These are phyloP conservation scores for Acanthopagrus latus DNA, from an alignment of 2,797 vertebrate species.

Conservation along the genomic window DNA sequence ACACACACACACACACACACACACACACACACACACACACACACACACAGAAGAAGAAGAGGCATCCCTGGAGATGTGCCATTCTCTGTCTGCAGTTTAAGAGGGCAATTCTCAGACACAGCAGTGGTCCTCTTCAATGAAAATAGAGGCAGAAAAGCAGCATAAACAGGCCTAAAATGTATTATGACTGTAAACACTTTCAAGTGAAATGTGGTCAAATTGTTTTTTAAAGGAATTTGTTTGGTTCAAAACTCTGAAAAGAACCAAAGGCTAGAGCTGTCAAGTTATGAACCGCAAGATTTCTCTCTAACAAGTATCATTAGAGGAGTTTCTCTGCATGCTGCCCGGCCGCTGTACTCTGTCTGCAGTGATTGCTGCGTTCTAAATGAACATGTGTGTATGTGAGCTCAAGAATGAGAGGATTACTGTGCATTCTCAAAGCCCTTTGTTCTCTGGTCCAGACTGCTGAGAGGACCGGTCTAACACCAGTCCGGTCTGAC, in stretches of 20 bases:
- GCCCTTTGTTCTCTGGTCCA: constrained; percentile 63
- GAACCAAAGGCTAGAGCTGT: constrained; percentile 7
- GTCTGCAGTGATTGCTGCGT: constrained; percentile 8
- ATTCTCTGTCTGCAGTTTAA: constrained; percentile 61
- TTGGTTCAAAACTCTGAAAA: constrained; percentile 43
- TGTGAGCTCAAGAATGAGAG: constrained; percentile 43
- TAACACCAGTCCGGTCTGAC: constrained; percentile 54
- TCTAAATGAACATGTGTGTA: constrained; percentile 32
- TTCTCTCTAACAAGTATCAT: background rate
- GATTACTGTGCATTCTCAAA: constrained; percentile 59
- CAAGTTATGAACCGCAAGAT: background rate
- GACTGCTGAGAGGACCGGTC: constrained; percentile 52
- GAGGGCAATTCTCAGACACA: constrained; percentile 71
- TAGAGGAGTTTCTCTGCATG: constrained; percentile 4
- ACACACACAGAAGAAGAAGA: constrained; percentile 36
- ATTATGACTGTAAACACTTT: constrained; percentile 32
- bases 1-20: constrained; percentile 12
- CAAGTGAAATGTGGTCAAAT: constrained; percentile 26
- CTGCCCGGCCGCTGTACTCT: background rate
- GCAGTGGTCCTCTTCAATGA: constrained; percentile 57
- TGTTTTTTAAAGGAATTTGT: constrained; percentile 16
- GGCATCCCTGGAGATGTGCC: constrained; percentile 71
- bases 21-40: constrained; percentile 21
- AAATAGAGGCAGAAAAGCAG: constrained; percentile 61
- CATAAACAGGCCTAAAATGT: constrained; percentile 35